Evolutionary conservation across 2,797 vertebrate species (phyloP).

Genomic region (Leptodactylus fallax): DNA sequence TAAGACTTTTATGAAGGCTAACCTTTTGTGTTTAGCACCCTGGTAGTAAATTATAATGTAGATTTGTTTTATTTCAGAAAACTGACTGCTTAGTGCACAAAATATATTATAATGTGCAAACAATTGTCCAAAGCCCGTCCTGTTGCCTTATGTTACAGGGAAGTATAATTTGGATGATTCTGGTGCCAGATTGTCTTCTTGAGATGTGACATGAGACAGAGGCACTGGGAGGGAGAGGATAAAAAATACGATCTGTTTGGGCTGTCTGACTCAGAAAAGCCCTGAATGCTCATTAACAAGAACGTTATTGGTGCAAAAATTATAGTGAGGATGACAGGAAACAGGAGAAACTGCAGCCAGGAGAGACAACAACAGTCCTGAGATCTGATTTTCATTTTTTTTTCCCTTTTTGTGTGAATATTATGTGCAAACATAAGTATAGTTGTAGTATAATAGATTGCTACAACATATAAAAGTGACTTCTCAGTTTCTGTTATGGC

Average conservation of each 20-base stretch:
- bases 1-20: no score
- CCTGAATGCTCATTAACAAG: conserved; percentile 19
- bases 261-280: conserved; percentile 5
- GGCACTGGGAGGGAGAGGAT: conserved; percentile 3
- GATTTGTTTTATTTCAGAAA: not conserved
- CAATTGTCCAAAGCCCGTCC: not conserved
- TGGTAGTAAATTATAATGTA: not conserved
- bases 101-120: not conserved
- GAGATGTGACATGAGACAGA: conserved; percentile 18
- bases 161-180: not conserved
- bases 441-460: not conserved
- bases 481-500: no score
- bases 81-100: not conserved
- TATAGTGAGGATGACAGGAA: conserved; percentile 2
- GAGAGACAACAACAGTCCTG: not conserved
- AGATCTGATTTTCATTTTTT: not conserved
- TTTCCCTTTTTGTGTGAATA: not conserved
- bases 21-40: not conserved
- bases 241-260: conserved; percentile 17
- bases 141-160: not conserved
- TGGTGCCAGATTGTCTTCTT: not conserved
- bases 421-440: not conserved
- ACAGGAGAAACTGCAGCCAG: not conserved
- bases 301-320: not conserved
- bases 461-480: no score